Evolutionary conservation across 2,888 invertebrate species (phyloP).

Genomic region (Byasa hedistus): DNA sequence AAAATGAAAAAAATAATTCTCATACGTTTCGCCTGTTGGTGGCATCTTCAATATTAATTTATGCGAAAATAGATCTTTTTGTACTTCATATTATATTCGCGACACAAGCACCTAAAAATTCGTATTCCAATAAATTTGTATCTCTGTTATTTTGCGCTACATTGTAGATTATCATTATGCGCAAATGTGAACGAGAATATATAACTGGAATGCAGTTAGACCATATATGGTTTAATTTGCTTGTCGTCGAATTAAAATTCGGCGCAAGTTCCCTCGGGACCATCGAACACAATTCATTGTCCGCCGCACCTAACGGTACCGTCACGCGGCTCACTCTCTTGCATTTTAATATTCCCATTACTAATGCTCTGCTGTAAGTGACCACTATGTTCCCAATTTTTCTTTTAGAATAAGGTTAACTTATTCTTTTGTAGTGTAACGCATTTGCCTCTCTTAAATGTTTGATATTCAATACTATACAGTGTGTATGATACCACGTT

Average conservation of each 20-base stretch:
- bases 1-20: too few species aligned
- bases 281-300: conserved; percentile 50
- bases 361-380: conserved; percentile 49
- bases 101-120: too few species aligned
- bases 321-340: conserved; percentile 37
- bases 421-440: conserved; percentile 13
- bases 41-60: too few species aligned
- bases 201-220: conserved; percentile 33
- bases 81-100: too few species aligned
- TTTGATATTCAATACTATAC: conserved; percentile 8
- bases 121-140: too few species aligned
- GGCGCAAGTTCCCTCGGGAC: conserved; percentile 59
- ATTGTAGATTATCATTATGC: neutral
- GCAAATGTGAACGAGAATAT: neutral
- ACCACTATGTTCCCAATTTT: conserved; percentile 47
- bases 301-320: conserved; percentile 49
- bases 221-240: conserved; percentile 56
- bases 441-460: neutral
- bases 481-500: conserved; percentile 3
- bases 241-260: conserved; percentile 63
- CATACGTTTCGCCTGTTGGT: too few species aligned
- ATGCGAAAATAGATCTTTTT: too few species aligned
- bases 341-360: conserved; percentile 61
- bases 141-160: neutral
- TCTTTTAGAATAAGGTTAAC: conserved; percentile 33